Percentiles rank a stretch among this genome's conserved stretches.
phyloP scores from a whole-genome alignment of 2,797 vertebrate genomes.

The Euphonia xanthogaster region DNA sequence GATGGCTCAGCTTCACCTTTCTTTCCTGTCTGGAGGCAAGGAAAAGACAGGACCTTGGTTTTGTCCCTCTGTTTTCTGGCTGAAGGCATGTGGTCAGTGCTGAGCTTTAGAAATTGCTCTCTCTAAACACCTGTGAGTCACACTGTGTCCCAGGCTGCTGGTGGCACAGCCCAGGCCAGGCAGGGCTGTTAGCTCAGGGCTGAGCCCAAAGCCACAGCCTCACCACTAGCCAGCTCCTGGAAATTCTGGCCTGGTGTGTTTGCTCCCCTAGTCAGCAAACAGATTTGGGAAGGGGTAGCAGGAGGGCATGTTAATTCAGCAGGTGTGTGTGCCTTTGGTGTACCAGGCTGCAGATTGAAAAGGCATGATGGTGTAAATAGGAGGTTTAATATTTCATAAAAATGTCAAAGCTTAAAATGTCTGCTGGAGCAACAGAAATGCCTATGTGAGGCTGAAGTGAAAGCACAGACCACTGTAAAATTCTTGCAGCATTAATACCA shows the following conservation, averaged over 20 bases:
- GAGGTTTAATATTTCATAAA: conserved; percentile 32
- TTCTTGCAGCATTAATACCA: neutral
- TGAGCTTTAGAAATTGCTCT: neutral
- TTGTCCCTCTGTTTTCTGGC: neutral
- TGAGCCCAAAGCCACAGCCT: neutral
- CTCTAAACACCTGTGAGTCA: neutral
- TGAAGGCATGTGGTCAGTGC: neutral
- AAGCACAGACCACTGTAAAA: neutral
- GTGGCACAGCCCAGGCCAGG: neutral
- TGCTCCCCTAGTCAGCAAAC: neutral
- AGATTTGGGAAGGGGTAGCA: neutral
- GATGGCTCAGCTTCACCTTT: neutral
- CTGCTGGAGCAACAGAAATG: neutral
- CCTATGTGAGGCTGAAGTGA: neutral
- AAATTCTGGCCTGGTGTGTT: neutral
- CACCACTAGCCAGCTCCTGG: neutral
- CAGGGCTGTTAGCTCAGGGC: neutral
- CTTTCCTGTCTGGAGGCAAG: neutral
- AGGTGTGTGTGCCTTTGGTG: neutral
- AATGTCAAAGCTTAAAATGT: neutral
- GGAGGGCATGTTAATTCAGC: neutral
- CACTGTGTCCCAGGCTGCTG: neutral
- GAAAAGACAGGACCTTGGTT: neutral
- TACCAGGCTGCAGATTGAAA: neutral
- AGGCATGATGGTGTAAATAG: neutral